Conservation (phyloP, 2,797 vertebrate genomes). For the Manis pentadactyla region DNA sequence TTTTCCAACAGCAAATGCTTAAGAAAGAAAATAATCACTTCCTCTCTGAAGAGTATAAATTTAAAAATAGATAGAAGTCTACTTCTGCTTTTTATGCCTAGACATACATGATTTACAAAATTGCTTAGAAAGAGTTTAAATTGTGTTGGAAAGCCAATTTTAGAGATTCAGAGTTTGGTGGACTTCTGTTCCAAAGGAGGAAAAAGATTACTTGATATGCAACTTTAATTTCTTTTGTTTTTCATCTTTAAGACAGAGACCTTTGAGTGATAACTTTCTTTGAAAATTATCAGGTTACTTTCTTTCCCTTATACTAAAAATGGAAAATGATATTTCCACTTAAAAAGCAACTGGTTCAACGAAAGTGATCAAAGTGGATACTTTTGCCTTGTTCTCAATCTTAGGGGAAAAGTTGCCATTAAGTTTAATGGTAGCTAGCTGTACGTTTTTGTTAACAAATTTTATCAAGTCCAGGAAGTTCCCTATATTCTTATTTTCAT, state of each 20-base stretch:
- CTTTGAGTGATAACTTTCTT: not conserved
- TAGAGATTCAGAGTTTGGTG: slow-evolving; percentile 1
- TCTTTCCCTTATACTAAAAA: not conserved
- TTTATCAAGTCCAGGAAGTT: not conserved
- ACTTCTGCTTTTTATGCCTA: slow-evolving; percentile 18
- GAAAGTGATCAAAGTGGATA: not conserved
- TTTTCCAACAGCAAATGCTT: not conserved
- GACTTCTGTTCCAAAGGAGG: not conserved
- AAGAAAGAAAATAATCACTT: slow-evolving; percentile 49
- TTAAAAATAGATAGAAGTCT: slow-evolving; percentile 25
- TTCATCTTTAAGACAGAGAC: not conserved
- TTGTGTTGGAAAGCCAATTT: slow-evolving; percentile 16
- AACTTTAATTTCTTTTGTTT: slow-evolving; percentile 4
- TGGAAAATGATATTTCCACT: not conserved
- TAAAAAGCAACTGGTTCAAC: not conserved
- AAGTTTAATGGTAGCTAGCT: not conserved
- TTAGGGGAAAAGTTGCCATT: not conserved
- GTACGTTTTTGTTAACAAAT: not conserved
- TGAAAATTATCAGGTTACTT: not conserved
- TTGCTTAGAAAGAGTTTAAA: slow-evolving; percentile 30
- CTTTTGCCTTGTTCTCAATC: not conserved
- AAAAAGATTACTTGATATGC: not conserved
- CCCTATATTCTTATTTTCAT: not conserved
- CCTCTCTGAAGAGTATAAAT: not conserved
- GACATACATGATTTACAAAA: not conserved